Conservation (phyloP, 2,797 vertebrate species). For the Phaenicophaeus curvirostris region DNA sequence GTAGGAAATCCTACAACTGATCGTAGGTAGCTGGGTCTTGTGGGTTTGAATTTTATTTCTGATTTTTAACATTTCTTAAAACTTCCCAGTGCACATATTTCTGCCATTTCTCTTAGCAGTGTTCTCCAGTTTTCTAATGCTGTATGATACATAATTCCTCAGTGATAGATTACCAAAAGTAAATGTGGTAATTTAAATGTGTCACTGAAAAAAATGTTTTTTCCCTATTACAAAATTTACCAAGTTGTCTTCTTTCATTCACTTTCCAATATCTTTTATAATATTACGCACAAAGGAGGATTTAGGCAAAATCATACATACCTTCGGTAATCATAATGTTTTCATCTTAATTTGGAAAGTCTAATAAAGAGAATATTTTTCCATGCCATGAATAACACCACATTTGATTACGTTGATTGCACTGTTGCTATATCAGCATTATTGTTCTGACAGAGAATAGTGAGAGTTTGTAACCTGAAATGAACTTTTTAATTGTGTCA, state of each 20-base stretch:
- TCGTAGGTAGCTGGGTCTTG: neutral
- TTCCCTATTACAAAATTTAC: neutral
- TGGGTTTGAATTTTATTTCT: neutral
- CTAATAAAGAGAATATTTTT: slow-evolving; percentile 14
- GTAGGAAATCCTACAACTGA: neutral
- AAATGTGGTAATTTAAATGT: neutral
- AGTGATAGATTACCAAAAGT: neutral
- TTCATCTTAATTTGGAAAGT: slow-evolving; percentile 7
- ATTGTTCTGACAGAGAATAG: neutral
- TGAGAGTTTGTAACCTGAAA: neutral
- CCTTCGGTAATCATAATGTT: neutral
- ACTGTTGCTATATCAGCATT: neutral
- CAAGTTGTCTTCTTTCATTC: neutral
- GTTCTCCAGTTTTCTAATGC: neutral
- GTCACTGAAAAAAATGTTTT: neutral
- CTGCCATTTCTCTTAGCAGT: neutral
- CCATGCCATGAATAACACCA: neutral
- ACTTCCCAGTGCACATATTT: neutral
- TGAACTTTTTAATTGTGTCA: neutral
- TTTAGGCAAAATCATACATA: neutral
- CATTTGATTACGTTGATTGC: slow-evolving; percentile 19
- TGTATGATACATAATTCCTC: neutral
- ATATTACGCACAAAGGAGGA: neutral
- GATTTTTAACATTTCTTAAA: neutral
- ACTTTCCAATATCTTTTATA: slow-evolving; percentile 2